Percentiles rank a stretch among this genome's conserved stretches.
phyloP scores from a whole-genome alignment of 2,888 invertebrate species.

The Tetheella fluctuosa region DNA sequence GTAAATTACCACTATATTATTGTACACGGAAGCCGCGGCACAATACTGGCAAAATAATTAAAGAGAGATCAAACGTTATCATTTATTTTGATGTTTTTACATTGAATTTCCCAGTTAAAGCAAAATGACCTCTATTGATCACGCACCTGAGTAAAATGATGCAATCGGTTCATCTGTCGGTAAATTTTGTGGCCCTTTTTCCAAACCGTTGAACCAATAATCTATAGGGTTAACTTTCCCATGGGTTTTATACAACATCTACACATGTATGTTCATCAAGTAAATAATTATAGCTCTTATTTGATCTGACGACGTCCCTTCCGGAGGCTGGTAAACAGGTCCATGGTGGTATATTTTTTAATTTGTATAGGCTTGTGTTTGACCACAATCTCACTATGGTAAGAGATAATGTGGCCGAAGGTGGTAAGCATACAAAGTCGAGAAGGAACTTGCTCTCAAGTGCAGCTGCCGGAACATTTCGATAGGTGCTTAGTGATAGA shows the following conservation, averaged over 20 bases:
- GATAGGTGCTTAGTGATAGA: too few species aligned
- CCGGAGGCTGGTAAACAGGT: too few species aligned
- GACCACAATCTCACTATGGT: too few species aligned
- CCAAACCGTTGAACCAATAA: not conserved
- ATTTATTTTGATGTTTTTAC: not conserved
- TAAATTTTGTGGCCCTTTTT: not conserved
- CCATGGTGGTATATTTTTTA: too few species aligned
- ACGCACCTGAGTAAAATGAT: not conserved
- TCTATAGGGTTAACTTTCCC: not conserved
- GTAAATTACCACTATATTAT: slow-evolving; percentile 34
- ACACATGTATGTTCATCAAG: too few species aligned
- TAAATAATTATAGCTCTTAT: too few species aligned
- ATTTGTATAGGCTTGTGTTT: too few species aligned
- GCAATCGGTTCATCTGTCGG: not conserved
- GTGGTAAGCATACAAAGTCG: too few species aligned
- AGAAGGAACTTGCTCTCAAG: too few species aligned
- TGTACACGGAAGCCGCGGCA: slow-evolving; percentile 9
- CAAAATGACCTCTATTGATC: not conserved
- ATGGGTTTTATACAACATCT: not conserved
- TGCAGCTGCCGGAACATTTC: too few species aligned
- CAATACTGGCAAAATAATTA: not conserved
- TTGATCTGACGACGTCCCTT: too few species aligned
- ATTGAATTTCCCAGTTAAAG: not conserved
- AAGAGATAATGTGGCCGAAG: too few species aligned
- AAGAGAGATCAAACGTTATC: slow-evolving; percentile 3